Percentiles rank a stretch among this genome's conserved stretches.
phyloP scores from a whole-genome alignment of 1,140 invertebrate species.

The Vanessa atalanta region DNA sequence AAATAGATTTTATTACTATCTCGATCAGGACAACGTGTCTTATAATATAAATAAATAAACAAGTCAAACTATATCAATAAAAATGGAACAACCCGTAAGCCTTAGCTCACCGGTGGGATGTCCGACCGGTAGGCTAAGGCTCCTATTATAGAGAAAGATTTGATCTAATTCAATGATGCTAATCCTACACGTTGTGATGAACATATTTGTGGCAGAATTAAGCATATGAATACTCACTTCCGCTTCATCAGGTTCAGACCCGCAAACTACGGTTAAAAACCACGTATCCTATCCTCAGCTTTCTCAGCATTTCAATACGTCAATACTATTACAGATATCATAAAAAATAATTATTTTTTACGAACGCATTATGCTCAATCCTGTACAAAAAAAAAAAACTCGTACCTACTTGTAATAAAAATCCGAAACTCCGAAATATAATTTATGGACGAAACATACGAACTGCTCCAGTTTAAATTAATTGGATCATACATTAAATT shows the following conservation, averaged over 20 bases:
- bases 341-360: not conserved
- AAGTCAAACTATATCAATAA: not conserved
- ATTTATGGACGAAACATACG: conserved; percentile 30
- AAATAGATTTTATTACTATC: conserved; percentile 1
- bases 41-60: not conserved
- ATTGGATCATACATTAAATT: conserved; percentile 53
- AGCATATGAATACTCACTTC: too few species aligned
- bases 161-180: too few species aligned
- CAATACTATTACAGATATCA: not conserved
- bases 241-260: too few species aligned
- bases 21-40: not conserved
- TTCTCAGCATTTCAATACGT: not conserved
- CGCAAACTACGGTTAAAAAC: not conserved
- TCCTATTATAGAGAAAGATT: too few species aligned
- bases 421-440: conserved; percentile 33
- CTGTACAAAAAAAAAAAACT: not conserved
- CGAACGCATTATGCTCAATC: not conserved
- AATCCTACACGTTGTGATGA: too few species aligned
- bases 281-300: not conserved
- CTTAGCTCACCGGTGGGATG: too few species aligned
- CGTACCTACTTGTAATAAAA: conserved; percentile 10
- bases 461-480: conserved; percentile 59
- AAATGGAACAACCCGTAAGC: too few species aligned
- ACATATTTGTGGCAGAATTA: too few species aligned
- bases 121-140: too few species aligned